Conservation (phyloP, 2,888 invertebrate genomes). For the Willowsia nigromaculata region DNA sequence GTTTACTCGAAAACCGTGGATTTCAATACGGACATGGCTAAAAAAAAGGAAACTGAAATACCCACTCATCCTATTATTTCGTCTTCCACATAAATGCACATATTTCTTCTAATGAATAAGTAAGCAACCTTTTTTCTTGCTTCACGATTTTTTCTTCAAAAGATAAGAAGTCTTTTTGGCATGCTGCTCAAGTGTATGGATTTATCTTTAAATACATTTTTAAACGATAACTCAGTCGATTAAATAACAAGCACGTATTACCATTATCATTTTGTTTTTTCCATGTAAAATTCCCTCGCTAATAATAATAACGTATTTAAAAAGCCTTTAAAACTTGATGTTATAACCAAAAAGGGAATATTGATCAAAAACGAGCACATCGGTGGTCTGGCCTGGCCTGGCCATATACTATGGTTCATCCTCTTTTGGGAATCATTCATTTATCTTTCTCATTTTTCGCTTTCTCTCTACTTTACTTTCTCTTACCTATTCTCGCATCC, state of each 20-base stretch:
- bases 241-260: neutral
- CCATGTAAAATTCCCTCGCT: neutral
- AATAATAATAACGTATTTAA: neutral
- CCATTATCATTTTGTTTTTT: neutral
- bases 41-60: neutral
- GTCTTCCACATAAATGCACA: no score
- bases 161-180: no score
- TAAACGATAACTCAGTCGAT: neutral
- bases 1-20: neutral
- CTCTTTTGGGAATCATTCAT: constrained; percentile 7
- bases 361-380: neutral
- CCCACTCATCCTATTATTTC: no score
- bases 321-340: neutral
- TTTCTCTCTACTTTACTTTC: neutral
- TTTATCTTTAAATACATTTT: neutral
- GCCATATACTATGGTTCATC: neutral
- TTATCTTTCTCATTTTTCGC: no score
- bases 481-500: constrained; percentile 78
- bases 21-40: neutral
- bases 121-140: no score
- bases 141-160: no score
- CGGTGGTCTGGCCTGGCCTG: neutral
- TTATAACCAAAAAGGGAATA: neutral
- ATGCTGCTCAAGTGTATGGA: no score
- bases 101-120: neutral